Evolutionary conservation across 2,113 vertebrate species (phyloP), one percentile per base, ranked within the genome.

Genomic region (Murina feae): DNA sequence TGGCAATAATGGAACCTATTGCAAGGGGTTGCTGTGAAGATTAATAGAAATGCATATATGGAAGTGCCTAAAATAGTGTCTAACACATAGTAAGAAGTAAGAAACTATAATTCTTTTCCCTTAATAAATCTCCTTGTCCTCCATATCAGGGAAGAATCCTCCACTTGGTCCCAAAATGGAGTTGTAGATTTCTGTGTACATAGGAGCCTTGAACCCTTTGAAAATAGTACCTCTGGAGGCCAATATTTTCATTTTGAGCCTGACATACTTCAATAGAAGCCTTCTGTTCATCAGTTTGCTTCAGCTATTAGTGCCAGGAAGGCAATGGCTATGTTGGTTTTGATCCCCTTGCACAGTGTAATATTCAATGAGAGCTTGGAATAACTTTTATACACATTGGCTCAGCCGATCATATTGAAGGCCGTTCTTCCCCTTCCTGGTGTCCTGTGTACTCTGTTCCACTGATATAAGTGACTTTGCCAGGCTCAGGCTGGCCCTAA

Each of bases 121-220:
- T 88, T 81, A 42, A 28, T 90, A 63, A 85, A 66, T 37, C 16
- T 66, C 72, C 37, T 80, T 76, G 28, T 49, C 47, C 53, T 96
- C 47, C 14, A 93, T 25, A 51, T 42, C 32, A 95, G 53, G 30
- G 23, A 89, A 96, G 23, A 95, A 95, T 66, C 14, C 68, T 76
- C 72, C 65, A 58, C 25, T 79, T 69, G 23, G 25, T 85, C 23
- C 66, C 71, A 90, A 81, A 90, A 51, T 17, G 9, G 17, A 91
- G 51, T 49, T 81, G 32, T 42, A 81, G 30, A 90, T 93, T 72
- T 94, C 32, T 93, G 4, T 86, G n/a, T 55, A 63, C 47, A 51
- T 49, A 91, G 23, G 68, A 35, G 5, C 4, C 55, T 53, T 75
- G 55, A 74, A 11, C 20, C 35, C 47, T 91, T 82, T 81, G 63